phyloP scores from a whole-genome alignment of 2,888 invertebrate species.

The Lasioglossum zephyrum region DNA sequence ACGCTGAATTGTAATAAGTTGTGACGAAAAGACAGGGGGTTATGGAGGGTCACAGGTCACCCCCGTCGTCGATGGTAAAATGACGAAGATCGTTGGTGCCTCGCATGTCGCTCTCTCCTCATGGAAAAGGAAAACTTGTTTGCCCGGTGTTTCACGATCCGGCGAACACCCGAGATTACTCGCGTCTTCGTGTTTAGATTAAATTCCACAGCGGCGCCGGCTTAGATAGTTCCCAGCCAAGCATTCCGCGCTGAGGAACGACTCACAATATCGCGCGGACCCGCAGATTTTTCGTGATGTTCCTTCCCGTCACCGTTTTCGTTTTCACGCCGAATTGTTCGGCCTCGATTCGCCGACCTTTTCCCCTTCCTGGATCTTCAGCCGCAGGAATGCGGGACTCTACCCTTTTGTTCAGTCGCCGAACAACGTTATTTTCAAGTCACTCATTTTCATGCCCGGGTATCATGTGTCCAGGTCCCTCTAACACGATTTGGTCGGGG shows the following conservation, averaged over 20 bases:
- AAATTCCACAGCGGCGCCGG: conserved; percentile 44
- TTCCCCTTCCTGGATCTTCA: not conserved
- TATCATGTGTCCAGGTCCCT: too few species aligned
- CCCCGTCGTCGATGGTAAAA: conserved; percentile 53
- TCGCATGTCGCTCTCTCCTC: conserved; percentile 4
- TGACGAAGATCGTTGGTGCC: conserved; percentile 36
- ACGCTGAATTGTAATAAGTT: conserved; percentile 68
- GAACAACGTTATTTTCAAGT: too few species aligned
- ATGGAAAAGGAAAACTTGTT: conserved; percentile 51
- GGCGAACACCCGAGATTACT: conserved; percentile 55
- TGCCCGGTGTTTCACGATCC: conserved; percentile 40
- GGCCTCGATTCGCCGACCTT: not conserved
- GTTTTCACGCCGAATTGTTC: not conserved
- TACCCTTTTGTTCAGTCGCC: too few species aligned
- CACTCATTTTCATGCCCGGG: too few species aligned
- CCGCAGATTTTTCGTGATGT: not conserved
- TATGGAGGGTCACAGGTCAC: conserved; percentile 49
- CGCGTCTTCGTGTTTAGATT: conserved; percentile 53
- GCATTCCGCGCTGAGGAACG: conserved; percentile 26
- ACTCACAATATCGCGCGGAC: conserved; percentile 17
- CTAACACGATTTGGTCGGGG: too few species aligned
- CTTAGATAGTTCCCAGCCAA: conserved; percentile 35
- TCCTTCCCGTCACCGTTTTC: not conserved
- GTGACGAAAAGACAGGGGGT: conserved; percentile 29
- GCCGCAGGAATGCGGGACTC: not conserved